phyloP scores from a whole-genome alignment of 2,888 invertebrate species.

The Pandemis heparana region DNA sequence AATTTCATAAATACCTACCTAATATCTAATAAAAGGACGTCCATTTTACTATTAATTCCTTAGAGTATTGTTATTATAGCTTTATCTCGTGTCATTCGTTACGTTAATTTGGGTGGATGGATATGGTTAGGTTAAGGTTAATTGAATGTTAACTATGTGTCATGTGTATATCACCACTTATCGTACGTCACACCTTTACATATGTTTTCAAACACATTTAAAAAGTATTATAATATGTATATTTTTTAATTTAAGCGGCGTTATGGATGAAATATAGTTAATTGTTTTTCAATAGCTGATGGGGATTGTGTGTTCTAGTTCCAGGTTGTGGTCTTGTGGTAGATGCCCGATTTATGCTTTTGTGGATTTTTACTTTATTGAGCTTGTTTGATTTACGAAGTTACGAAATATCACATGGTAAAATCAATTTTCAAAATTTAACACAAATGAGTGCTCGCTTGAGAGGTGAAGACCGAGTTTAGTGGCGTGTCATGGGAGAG shows the following conservation, averaged over 20 bases:
- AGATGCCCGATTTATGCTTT: not conserved
- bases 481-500: no score
- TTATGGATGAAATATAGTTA: not conserved
- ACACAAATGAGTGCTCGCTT: not conserved
- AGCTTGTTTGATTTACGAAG: not conserved
- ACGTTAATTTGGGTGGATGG: constrained; percentile 5
- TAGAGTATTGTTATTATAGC: constrained; percentile 3
- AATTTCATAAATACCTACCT: not conserved
- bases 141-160: not conserved
- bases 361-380: not conserved
- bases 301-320: not conserved
- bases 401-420: not conserved
- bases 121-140: constrained; percentile 5
- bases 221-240: not conserved
- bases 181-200: not conserved
- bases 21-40: not conserved
- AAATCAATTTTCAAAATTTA: not conserved
- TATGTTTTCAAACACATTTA: not conserved
- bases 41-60: not conserved
- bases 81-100: not conserved
- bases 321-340: not conserved
- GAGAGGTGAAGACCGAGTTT: no score
- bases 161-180: not conserved
- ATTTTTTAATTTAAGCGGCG: not conserved
- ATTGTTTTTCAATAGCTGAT: not conserved